These are phyloP conservation scores for Fopius arisanus DNA, from an alignment of 1,140 invertebrate genomes.

Conservation along the genomic window DNA sequence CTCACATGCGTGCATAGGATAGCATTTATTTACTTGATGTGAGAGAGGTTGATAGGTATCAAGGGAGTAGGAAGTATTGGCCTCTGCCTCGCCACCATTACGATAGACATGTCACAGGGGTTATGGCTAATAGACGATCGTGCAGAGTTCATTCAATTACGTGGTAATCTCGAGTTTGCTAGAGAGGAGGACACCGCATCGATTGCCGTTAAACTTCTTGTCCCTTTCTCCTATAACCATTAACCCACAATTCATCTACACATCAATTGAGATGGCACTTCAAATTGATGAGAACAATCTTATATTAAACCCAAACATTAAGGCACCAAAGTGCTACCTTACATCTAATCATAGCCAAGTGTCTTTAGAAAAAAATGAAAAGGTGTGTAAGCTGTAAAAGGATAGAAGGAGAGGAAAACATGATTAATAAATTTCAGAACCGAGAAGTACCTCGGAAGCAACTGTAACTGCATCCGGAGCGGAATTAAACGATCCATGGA, in stretches of 20 bases:
- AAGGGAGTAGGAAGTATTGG: not conserved
- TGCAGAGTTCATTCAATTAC: conserved; percentile 32
- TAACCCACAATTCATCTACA: not conserved
- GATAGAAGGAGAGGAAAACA: conserved; percentile 14
- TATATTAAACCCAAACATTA: too few species aligned
- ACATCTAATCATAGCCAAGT: too few species aligned
- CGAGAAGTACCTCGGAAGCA: conserved; percentile 31
- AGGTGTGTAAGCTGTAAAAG: too few species aligned
- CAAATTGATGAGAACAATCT: not conserved
- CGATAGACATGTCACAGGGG: conserved; percentile 19
- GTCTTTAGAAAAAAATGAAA: too few species aligned
- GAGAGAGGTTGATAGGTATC: not conserved
- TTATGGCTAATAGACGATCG: conserved; percentile 32
- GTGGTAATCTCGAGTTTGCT: conserved; percentile 27
- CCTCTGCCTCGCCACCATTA: not conserved
- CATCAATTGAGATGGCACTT: not conserved
- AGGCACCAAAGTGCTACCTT: too few species aligned
- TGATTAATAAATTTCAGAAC: conserved; percentile 34
- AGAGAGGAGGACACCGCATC: conserved; percentile 13
- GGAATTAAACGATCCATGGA: conserved; percentile 38
- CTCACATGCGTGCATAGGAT: not conserved
- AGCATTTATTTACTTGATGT: not conserved
- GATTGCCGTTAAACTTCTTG: conserved; percentile 26
- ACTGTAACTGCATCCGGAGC: conserved; percentile 25
- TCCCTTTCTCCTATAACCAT: not conserved